These are phyloP conservation scores for Rhabdomys dilectus DNA, from an alignment of 2,113 vertebrate genomes.

Conservation along the genomic window DNA sequence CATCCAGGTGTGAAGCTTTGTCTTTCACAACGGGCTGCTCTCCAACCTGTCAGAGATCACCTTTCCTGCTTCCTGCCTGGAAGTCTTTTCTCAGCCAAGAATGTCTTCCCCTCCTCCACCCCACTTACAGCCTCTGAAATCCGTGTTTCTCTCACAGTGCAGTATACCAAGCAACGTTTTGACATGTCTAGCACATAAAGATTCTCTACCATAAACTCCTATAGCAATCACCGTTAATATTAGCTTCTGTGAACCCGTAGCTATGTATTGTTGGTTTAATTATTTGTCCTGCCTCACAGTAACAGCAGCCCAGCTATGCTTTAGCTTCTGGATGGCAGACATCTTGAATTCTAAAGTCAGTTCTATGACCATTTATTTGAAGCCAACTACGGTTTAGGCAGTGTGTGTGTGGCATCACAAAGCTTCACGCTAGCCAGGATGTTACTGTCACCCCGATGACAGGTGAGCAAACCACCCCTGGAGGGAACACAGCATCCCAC, in stretches of 20 bases:
- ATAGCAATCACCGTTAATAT: neutral
- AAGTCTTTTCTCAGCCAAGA: neutral
- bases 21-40: neutral
- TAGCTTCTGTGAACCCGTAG: neutral
- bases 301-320: neutral
- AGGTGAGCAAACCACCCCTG: neutral
- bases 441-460: neutral
- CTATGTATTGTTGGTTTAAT: neutral
- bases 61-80: neutral
- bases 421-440: neutral
- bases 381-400: neutral
- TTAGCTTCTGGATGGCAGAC: slow-evolving; percentile 35
- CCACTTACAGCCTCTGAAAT: neutral
- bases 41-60: neutral
- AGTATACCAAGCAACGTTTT: neutral
- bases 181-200: neutral
- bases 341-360: neutral
- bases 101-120: neutral
- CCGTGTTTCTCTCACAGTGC: neutral
- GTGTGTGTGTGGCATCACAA: neutral
- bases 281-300: slow-evolving; percentile 4
- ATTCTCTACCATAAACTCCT: neutral
- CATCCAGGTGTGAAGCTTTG: neutral
- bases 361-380: neutral
- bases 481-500: neutral